Conservation (phyloP, 2,797 vertebrate genomes). For the Decapterus maruadsi region DNA sequence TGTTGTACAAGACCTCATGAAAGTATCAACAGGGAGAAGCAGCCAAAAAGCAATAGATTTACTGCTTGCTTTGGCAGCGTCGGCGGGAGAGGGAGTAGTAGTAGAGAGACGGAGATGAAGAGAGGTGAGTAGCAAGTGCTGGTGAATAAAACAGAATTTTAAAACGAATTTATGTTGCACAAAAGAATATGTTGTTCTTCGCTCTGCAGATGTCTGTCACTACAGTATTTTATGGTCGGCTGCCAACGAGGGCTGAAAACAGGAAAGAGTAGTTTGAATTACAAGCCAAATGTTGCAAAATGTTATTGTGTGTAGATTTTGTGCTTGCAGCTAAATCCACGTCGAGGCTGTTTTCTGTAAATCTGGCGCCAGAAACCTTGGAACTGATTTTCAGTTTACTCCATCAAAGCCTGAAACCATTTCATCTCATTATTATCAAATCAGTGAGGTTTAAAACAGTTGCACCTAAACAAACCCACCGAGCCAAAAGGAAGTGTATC, state of each 20-base stretch:
- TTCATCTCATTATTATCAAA: conserved; percentile 7
- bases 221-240: too few relatives aligned
- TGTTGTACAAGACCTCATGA: conserved; percentile 46
- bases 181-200: conserved; percentile 6
- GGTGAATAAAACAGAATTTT: conserved; percentile 20
- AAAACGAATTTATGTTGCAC: conserved; percentile 13
- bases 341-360: conserved; percentile 5
- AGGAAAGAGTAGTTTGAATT: conserved; percentile 1
- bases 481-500: conserved; percentile 6
- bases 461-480: conserved; percentile 1
- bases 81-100: conserved; percentile 12
- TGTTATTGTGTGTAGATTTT: conserved; percentile 6
- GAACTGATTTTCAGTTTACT: conserved; percentile 11
- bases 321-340: background rate
- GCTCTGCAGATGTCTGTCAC: background rate
- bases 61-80: conserved; percentile 39
- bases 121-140: conserved; percentile 16
- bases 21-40: conserved; percentile 58
- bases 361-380: conserved; percentile 17
- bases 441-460: background rate
- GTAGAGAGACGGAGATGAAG: conserved; percentile 7
- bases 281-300: background rate
- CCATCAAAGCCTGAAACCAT: conserved; percentile 2
- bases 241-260: background rate
- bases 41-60: conserved; percentile 62